Evolutionary conservation across 2,797 vertebrate genomes (phyloP), one percentile per base, ranked within the genome.

Genomic region (Bovichtus variegatus): DNA sequence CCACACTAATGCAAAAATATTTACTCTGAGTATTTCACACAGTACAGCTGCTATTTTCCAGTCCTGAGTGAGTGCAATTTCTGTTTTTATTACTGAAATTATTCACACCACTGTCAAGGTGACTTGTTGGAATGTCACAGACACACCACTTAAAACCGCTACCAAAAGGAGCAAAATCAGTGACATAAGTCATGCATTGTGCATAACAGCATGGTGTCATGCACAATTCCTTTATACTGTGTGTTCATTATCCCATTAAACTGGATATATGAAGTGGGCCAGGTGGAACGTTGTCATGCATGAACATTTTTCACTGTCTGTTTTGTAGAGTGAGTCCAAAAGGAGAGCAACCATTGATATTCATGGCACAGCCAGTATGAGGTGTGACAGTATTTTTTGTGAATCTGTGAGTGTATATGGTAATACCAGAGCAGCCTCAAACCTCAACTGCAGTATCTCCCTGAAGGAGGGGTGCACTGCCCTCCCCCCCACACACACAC

Each of bases 331-430:
- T 78, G 85, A 89, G 80, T 88, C 89, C 87, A 85, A 92, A 89
- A 91, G 86, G 80, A 85, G 91, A 92, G 86, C 85, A 82, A 73
- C 80, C 89, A 93, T 94, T 94, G 91, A 90, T 93, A 94, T 94
- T 94, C 93, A 92, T 90, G 82, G 83, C 84, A 86, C 90, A 91
- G 79, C 63, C 73, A 49, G 90, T 83, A 84, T 86, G 90, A 92
- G 87, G 87, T 92, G 91, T 93, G 91, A 93, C 86, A 91, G 90
- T 91, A 83, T 85, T 92, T 91, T 91, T 80, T 87, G 84, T 88
- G 88, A 88, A 91, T 90, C 79, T 90, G 74, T 84, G 85, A 87
- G 89, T 89, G 89, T 87, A 80, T 89, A 89, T 90, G 85, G 86
- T 91, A 93, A 90, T 90, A 85, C 87, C 82, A 84, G 78, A 87